Conservation (phyloP, 2,888 invertebrate species). For the Drosophila parthenogenetica region DNA sequence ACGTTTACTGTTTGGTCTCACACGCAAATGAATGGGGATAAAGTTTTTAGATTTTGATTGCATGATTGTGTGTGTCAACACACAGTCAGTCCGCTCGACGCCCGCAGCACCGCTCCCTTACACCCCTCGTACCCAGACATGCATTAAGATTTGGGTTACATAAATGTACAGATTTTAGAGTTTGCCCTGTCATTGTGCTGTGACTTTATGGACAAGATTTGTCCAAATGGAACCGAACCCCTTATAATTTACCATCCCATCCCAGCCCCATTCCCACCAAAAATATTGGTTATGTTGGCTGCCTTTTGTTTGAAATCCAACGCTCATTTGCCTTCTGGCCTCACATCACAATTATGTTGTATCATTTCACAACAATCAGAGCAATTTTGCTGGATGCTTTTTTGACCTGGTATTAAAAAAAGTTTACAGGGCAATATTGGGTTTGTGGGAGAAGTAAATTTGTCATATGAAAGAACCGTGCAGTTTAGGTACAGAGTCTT, state of each 20-base stretch:
- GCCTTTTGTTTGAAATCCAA: slow-evolving; percentile 42
- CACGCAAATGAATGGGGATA: slow-evolving; percentile 70
- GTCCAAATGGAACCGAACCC: slow-evolving; percentile 31
- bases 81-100: neutral
- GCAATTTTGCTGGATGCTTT: neutral
- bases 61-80: slow-evolving; percentile 81
- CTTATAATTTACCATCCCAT: neutral
- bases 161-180: slow-evolving; percentile 49
- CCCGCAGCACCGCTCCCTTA: slow-evolving; percentile 17
- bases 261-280: neutral
- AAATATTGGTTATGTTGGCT: slow-evolving; percentile 12
- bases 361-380: slow-evolving; percentile 22
- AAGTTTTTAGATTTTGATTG: slow-evolving; percentile 82
- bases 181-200: slow-evolving; percentile 50
- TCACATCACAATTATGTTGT: slow-evolving; percentile 30
- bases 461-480: no score
- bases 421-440: no score
- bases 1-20: slow-evolving; percentile 61
- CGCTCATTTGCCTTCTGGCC: slow-evolving; percentile 36
- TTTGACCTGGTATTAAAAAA: no score
- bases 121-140: slow-evolving; percentile 18
- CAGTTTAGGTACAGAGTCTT: no score
- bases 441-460: no score
- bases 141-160: slow-evolving; percentile 51
- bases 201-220: slow-evolving; percentile 53